Conservation (phyloP, 2,888 invertebrate genomes). For the Dione juno region DNA sequence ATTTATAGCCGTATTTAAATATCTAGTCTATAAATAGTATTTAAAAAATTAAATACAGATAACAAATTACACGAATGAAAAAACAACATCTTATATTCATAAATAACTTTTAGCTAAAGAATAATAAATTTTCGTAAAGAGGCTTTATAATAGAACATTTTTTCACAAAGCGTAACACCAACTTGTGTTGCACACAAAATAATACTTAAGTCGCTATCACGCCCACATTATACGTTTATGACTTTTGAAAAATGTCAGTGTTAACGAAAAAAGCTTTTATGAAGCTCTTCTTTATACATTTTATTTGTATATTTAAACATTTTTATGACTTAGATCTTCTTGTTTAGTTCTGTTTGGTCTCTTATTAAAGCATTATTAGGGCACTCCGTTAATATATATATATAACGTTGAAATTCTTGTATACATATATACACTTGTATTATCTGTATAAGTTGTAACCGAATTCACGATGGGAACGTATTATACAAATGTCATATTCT, state of each 20-base stretch:
- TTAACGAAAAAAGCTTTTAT: not conserved
- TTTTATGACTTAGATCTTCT: too few species aligned
- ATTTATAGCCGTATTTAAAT: too few species aligned
- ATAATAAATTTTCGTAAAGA: conserved; percentile 6
- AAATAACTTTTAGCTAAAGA: not conserved
- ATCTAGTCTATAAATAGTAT: too few species aligned
- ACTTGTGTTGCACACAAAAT: conserved; percentile 18
- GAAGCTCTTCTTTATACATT: not conserved
- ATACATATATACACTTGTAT: too few species aligned
- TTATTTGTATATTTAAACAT: not conserved
- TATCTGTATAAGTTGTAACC: too few species aligned
- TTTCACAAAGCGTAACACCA: conserved; percentile 12
- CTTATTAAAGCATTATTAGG: too few species aligned
- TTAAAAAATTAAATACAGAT: too few species aligned
- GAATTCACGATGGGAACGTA: too few species aligned
- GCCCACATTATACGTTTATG: conserved; percentile 11
- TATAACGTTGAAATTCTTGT: too few species aligned
- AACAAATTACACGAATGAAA: not conserved
- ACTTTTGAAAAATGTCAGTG: conserved; percentile 1
- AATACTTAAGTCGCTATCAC: conserved; percentile 10
- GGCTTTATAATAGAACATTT: conserved; percentile 14
- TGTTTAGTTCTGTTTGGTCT: too few species aligned
- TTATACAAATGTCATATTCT: too few species aligned
- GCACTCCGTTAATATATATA: too few species aligned
- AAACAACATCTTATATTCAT: not conserved